Percentiles rank a stretch among this genome's conserved stretches.
phyloP scores from a whole-genome alignment of 2,888 invertebrate genomes.

The Sinentomon sp. region DNA sequence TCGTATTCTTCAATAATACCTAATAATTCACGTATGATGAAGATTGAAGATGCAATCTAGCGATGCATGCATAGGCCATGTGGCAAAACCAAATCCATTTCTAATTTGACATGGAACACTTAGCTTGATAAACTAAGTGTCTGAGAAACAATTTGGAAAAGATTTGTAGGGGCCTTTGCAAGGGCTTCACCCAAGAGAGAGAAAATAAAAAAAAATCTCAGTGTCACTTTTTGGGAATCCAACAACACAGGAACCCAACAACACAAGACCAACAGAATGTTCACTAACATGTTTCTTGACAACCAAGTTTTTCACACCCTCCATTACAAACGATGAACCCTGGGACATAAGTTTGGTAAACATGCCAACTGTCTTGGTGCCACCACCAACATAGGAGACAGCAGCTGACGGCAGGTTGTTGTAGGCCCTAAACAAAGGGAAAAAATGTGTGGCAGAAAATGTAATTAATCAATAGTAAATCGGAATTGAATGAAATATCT shows the following conservation, averaged over 20 bases:
- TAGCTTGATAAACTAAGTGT: too few species aligned
- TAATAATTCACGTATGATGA: too few species aligned
- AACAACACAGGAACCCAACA: neutral
- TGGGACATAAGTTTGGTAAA: conserved; percentile 91
- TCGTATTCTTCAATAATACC: too few species aligned
- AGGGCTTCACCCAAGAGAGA: neutral
- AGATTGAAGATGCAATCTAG: too few species aligned
- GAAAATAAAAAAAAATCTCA: conserved; percentile 7
- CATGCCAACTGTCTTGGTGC: conserved; percentile 90
- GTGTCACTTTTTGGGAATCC: neutral
- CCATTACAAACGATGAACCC: conserved; percentile 96
- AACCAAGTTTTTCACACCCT: conserved; percentile 94
- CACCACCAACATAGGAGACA: conserved; percentile 58
- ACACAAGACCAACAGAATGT: too few species aligned
- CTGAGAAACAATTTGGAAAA: neutral
- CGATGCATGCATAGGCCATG: too few species aligned
- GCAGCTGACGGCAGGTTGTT: conserved; percentile 41
- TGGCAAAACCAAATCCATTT: too few species aligned
- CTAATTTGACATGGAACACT: too few species aligned
- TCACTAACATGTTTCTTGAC: conserved; percentile 81
- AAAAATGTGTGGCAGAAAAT: conserved; percentile 1
- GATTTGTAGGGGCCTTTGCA: neutral
- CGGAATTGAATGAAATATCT: conserved; percentile 2
- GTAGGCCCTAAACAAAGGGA: conserved; percentile 30
- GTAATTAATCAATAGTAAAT: conserved; percentile 1